Conservation (phyloP, 2,113 vertebrate genomes). For the Chionomys nivalis region DNA sequence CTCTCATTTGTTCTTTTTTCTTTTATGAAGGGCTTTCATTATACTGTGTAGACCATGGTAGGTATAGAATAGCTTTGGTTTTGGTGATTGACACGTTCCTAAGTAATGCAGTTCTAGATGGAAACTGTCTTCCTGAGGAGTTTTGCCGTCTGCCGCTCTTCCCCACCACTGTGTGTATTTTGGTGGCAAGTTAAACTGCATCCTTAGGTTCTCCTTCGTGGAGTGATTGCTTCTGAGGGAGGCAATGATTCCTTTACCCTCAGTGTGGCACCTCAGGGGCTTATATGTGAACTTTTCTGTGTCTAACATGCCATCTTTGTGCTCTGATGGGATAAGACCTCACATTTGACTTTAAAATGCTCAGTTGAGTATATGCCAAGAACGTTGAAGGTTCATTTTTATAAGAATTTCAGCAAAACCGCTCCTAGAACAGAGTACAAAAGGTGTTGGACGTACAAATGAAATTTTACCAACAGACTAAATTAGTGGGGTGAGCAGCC, state of each 20-base stretch:
- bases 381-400: neutral
- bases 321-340: neutral
- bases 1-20: neutral
- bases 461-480: neutral
- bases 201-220: neutral
- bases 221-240: neutral
- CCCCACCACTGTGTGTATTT: neutral
- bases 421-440: constrained; percentile 29
- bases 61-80: constrained; percentile 5
- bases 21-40: neutral
- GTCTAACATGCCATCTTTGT: neutral
- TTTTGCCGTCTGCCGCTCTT: neutral
- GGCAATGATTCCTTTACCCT: neutral
- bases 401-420: neutral
- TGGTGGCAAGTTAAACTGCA: neutral
- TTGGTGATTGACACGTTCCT: neutral
- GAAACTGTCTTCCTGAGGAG: neutral
- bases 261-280: neutral
- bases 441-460: neutral
- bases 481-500: neutral
- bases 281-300: neutral
- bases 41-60: neutral
- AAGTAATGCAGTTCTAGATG: neutral
- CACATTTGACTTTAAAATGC: neutral
- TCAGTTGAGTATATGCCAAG: neutral